A percentile compares a stretch with the other conserved stretches of the same genome.
Evolutionary conservation across 2,113 vertebrate species (phyloP).

Genomic region (Thymallus thymallus): DNA sequence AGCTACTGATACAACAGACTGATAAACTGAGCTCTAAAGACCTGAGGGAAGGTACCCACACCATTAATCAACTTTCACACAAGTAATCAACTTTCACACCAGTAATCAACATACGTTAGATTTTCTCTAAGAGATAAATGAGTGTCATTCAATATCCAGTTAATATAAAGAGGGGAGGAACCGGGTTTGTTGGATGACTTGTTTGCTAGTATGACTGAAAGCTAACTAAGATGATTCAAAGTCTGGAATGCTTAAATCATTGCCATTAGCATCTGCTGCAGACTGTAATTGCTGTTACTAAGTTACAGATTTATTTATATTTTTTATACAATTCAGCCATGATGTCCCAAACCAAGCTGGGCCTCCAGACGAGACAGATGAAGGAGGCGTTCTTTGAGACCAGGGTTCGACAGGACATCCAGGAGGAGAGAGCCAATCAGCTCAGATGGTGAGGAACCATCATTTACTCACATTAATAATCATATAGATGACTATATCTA

Average conservation of each 20-base stretch:
- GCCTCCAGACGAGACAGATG: constrained; percentile 71
- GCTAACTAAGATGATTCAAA: not conserved
- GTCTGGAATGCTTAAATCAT: no score
- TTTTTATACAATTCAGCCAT: constrained; percentile 40
- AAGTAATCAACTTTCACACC: not conserved
- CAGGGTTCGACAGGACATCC: constrained; percentile 73
- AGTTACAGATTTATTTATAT: not conserved
- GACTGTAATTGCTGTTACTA: not conserved
- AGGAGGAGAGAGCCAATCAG: constrained; percentile 76
- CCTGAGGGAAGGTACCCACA: constrained; percentile 78
- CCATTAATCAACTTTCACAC: not conserved
- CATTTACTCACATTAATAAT: no score
- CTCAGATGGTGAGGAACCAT: constrained; percentile 75
- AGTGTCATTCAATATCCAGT: no score
- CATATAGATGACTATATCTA: not conserved
- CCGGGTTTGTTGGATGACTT: no score
- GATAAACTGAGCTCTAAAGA: constrained; percentile 79
- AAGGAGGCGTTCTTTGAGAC: constrained; percentile 83
- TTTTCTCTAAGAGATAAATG: no score
- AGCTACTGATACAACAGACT: constrained; percentile 82
- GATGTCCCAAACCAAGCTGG: constrained; percentile 52
- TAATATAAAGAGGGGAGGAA: no score
- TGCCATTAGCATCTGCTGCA: no score
- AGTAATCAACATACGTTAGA: no score
- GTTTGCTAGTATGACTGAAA: not conserved